A percentile compares a stretch with the other conserved stretches of the same genome.
Conservation (phyloP, 2,113 vertebrate species). For the Aldabrachelys gigantea region DNA sequence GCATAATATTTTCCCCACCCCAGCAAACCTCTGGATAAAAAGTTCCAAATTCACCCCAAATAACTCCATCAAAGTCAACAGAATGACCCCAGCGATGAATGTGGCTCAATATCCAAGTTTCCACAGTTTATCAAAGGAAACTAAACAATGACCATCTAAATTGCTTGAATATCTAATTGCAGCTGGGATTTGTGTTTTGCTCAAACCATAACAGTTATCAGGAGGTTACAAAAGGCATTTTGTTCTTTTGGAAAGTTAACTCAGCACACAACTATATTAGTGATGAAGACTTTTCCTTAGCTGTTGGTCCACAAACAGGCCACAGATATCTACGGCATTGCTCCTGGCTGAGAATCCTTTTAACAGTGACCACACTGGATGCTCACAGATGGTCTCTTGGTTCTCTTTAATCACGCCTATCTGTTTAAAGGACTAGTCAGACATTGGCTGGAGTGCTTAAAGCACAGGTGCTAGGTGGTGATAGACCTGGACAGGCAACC, state of each 20-base stretch:
- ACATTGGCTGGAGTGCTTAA: constrained; percentile 24
- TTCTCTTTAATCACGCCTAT: neutral
- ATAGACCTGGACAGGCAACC: neutral
- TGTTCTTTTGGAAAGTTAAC: neutral
- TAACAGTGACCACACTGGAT: too few species aligned
- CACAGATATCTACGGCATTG: neutral
- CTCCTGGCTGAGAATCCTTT: neutral
- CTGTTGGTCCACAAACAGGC: neutral
- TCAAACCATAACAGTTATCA: neutral
- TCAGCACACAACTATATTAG: neutral
- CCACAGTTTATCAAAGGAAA: neutral
- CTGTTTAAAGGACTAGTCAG: constrained; percentile 24
- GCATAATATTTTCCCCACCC: neutral
- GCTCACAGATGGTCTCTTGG: neutral
- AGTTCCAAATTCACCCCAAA: neutral
- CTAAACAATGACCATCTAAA: neutral
- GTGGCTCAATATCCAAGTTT: neutral
- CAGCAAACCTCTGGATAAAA: neutral
- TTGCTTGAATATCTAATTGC: neutral
- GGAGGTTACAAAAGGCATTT: neutral
- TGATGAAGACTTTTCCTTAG: neutral
- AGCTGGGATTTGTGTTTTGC: neutral
- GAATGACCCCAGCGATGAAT: neutral
- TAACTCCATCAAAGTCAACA: neutral
- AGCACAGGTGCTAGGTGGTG: neutral